phyloP scores from a whole-genome alignment of 2,888 invertebrate genomes.

The Adelphocoris suturalis region DNA sequence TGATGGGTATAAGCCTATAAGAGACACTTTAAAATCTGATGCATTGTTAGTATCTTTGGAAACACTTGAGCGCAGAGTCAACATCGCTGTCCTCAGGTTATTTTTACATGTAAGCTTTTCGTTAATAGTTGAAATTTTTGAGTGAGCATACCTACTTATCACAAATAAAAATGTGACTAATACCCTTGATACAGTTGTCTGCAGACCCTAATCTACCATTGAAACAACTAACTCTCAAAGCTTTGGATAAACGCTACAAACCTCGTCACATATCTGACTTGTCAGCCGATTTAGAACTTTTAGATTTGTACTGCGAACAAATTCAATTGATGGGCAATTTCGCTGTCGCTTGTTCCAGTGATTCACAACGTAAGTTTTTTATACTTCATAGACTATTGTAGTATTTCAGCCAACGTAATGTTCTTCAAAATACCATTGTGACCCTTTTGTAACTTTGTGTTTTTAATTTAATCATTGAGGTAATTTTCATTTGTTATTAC shows the following conservation, averaged over 20 bases:
- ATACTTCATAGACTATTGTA: too few species aligned
- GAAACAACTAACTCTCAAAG: conserved; percentile 61
- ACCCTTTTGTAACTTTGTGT: too few species aligned
- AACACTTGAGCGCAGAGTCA: conserved; percentile 84
- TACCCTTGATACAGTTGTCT: conserved; percentile 17
- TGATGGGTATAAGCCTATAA: conserved; percentile 1
- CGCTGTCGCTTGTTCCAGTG: conserved; percentile 83
- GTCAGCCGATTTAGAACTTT: conserved; percentile 81
- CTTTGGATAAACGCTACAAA: conserved; percentile 76
- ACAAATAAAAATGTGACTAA: neutral
- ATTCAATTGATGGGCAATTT: conserved; percentile 85
- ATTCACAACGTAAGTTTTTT: conserved; percentile 79
- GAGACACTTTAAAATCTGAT: conserved; percentile 63
- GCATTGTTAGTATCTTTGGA: conserved; percentile 79
- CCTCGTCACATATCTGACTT: conserved; percentile 78
- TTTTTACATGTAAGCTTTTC: conserved; percentile 79
- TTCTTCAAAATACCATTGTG: too few species aligned
- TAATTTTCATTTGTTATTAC: too few species aligned
- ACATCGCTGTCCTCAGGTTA: conserved; percentile 83
- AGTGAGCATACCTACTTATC: neutral
- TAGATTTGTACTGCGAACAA: conserved; percentile 85
- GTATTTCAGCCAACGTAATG: too few species aligned
- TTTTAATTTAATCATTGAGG: too few species aligned
- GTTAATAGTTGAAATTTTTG: neutral
- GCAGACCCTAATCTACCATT: conserved; percentile 51